Evolutionary conservation across 2,797 vertebrate genomes (phyloP), one percentile per base, ranked within the genome.

Genomic region (Gymnothorax javanicus): DNA sequence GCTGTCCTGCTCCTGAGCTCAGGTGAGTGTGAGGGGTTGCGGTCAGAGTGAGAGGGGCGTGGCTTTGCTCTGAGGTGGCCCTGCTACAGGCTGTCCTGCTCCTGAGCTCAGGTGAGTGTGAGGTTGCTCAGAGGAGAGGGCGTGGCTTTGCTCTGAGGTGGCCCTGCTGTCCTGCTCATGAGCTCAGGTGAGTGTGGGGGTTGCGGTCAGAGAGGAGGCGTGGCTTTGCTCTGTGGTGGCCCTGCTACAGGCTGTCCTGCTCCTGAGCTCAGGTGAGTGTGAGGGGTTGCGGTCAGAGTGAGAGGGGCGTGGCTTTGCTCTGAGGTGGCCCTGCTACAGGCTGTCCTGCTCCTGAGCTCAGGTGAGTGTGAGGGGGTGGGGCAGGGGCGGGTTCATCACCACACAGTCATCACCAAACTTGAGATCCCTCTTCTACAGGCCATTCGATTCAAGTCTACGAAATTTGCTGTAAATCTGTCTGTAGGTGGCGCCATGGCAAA

Each of bases 1-100:
- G 96, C 96, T 4, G 97, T 97, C 90, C 94, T 97, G 93, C 96
- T 97, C 88, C 97, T 97, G 97, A 97, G 97, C 92, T 97, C 97
- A 94, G 97, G 97, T 97, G 93, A 86, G 86, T 4, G 9, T 50
- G 7, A 82, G 33, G 50, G 4, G 54, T 23, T 17, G 57, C 0
- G 4, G 57, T 58, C 57, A 58, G 12, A 7, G 57, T 0, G 7
- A 58, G 59, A 17, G 59, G 13, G 59, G 59, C 59, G 59, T 12
- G 59, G 59, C 20, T 17, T 13, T 13, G 11, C 12, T 12, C 9
- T 12, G 59, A n/a, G n/a, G n/a, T n/a, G n/a, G n/a, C n/a, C n/a
- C n/a, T n/a, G n/a, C n/a, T n/a, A n/a, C n/a, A n/a, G n/a, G n/a
- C n/a, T n/a, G n/a, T n/a, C n/a, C n/a, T n/a, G n/a, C n/a, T n/a